Evolutionary conservation across 2,888 invertebrate species (phyloP), one percentile per base, ranked within the genome.

Genomic region (Torymus aiolomorphi): DNA sequence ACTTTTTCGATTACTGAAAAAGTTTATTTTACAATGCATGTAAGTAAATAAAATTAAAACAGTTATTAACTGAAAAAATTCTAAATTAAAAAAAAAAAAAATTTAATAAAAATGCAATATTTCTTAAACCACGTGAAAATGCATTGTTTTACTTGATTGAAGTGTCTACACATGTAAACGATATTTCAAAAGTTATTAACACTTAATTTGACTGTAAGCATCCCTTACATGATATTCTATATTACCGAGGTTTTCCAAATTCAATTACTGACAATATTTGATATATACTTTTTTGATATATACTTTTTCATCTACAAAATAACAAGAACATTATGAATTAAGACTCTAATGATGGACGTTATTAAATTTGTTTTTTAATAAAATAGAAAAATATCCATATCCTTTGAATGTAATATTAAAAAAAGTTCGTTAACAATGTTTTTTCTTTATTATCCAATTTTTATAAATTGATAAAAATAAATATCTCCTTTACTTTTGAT

Each of bases 401-500:
- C 51, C 61, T 66, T 75, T 63, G 8, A 61, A 74, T 71, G 71
- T 18, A 66, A 75, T 59, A 69, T 52, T 70, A 71, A 71, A 81
- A 78, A 65, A 80, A 78, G 20, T 52, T 78, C 24, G 52, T 70
- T 51, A 81, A 71, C 66, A 78, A 66, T 72, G 5, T 24, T 52
- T 66, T 2, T 42, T 61, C 11, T 73, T 71, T 56, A 70, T 74
- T 72, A 66, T 76, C 18, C 18, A 52, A 75, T 72, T 8, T 63
- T 51, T 66, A 80, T 49, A 75, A 76, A 81, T 66, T 67, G 71
- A 63, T 31, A 78, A 81, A 78, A 79, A 81, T 73, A 78, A 76
- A 69, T 76, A 56, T 76, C 18, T 80, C 10, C 65, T 16, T 67
- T 31, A 69, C 24, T 62, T 76, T 73, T 65, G 67, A 59, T 73